Percentiles rank a stretch among this genome's conserved stretches.
These are phyloP conservation scores for Echinarachnius parma DNA, from an alignment of 53 echinoderm and acorn worm species.

Conservation along the genomic window DNA sequence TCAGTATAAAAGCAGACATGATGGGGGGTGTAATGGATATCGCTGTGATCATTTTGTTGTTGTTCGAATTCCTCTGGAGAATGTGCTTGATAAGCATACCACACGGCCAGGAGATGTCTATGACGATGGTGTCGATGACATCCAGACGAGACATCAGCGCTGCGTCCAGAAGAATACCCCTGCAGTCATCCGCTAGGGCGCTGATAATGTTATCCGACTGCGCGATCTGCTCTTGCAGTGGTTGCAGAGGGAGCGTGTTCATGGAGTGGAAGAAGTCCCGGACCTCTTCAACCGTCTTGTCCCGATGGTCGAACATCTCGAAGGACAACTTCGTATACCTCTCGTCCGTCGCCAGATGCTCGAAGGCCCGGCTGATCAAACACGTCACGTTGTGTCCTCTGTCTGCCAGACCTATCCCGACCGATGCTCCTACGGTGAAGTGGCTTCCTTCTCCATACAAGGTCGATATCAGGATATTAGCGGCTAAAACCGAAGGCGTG, in stretches of 20 bases:
- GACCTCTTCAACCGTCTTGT: not conserved
- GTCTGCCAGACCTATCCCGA: conserved; percentile 7
- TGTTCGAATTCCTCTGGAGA: conserved; percentile 9
- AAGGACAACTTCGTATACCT: conserved; percentile 11
- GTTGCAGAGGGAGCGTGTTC: not conserved
- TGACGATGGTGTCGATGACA: conserved; percentile 9
- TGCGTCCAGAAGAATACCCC: not conserved
- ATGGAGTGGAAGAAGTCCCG: not conserved
- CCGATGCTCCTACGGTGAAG: conserved; percentile 8
- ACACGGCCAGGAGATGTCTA: conserved; percentile 23
- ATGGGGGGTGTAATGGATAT: not conserved
- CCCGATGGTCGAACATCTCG: conserved; percentile 19
- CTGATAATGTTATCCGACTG: not conserved
- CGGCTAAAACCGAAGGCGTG: not conserved
- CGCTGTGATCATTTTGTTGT: not conserved
- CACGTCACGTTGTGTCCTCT: conserved; percentile 18
- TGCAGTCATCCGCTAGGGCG: not conserved
- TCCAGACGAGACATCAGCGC: conserved; percentile 9
- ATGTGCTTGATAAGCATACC: conserved; percentile 6
- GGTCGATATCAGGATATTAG: conserved; percentile 26
- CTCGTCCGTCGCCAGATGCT: conserved; percentile 11
- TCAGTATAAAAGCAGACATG: no score
- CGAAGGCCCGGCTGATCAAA: conserved; percentile 20
- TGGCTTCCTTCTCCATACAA: conserved; percentile 34
- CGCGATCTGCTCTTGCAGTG: not conserved